phyloP scores from a whole-genome alignment of 2,888 invertebrate genomes.

The Doris montereyensis region DNA sequence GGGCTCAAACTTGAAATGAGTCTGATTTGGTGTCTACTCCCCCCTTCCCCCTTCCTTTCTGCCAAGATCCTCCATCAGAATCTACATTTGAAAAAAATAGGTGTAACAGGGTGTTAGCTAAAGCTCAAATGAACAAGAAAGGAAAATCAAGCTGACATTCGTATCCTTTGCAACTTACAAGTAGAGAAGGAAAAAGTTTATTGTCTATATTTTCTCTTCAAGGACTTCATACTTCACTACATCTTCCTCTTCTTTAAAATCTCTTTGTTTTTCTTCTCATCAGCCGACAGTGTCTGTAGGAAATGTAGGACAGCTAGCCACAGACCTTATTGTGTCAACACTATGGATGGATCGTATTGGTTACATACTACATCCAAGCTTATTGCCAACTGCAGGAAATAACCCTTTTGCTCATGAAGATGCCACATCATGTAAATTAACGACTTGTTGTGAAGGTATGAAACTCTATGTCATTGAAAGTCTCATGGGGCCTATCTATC shows the following conservation, averaged over 20 bases:
- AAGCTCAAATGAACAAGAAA: too few relatives aligned
- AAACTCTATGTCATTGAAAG: too few relatives aligned
- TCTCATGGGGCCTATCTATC: too few relatives aligned
- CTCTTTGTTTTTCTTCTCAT: constrained; percentile 38
- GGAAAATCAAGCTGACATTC: too few relatives aligned
- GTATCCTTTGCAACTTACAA: too few relatives aligned
- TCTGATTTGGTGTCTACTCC: too few relatives aligned
- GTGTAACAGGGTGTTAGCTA: too few relatives aligned
- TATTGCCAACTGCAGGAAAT: constrained; percentile 85
- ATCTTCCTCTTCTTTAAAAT: not conserved
- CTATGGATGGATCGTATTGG: constrained; percentile 80
- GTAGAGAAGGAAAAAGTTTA: not conserved
- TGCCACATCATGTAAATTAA: constrained; percentile 56
- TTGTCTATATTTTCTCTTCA: not conserved
- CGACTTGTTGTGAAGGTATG: constrained; percentile 70
- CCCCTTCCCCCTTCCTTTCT: too few relatives aligned
- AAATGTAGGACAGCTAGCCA: constrained; percentile 89
- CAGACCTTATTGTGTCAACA: constrained; percentile 86
- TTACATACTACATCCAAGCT: constrained; percentile 81
- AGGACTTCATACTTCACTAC: not conserved
- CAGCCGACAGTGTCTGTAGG: constrained; percentile 90
- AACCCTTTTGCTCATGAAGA: constrained; percentile 80
- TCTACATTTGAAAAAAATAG: too few relatives aligned
- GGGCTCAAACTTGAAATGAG: too few relatives aligned
- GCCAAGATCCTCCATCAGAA: too few relatives aligned